Percentiles rank a stretch among this genome's conserved stretches.
Conservation (phyloP, 1,140 invertebrate genomes). For the Heliconius melpomene region DNA sequence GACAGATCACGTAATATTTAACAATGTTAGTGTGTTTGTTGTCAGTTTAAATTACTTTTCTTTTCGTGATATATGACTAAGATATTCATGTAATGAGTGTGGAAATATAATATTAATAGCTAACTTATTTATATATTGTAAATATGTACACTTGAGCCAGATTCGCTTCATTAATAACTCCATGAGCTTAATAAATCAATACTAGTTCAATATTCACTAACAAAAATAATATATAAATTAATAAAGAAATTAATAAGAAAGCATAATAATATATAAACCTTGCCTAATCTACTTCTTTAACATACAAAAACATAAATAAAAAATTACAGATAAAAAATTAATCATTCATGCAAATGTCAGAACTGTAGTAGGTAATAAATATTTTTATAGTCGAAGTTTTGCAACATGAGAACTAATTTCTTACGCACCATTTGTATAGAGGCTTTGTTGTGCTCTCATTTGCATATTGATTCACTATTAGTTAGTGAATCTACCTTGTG, state of each 20-base stretch:
- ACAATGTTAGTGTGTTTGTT: background rate
- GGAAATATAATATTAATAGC: background rate
- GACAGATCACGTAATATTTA: background rate
- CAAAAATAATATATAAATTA: no score
- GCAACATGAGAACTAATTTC: constrained; percentile 7
- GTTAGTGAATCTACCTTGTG: constrained; percentile 5
- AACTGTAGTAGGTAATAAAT: background rate
- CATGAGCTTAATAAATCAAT: no score
- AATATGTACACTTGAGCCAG: no score
- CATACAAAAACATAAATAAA: no score
- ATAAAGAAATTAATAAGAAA: no score
- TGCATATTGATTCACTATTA: constrained; percentile 12
- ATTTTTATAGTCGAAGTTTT: background rate
- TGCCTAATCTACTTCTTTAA: no score
- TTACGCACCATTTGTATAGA: constrained; percentile 6
- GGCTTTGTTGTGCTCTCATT: constrained; percentile 5
- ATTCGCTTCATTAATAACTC: no score
- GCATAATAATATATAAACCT: no score
- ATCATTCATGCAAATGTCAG: background rate
- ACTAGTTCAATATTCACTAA: no score
- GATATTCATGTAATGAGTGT: background rate
- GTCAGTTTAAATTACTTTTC: background rate
- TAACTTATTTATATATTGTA: no score
- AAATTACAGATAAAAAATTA: background rate
- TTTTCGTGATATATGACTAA: background rate